Conservation (phyloP, 1,140 invertebrate species). For the Bombus haemorrhoidalis region DNA sequence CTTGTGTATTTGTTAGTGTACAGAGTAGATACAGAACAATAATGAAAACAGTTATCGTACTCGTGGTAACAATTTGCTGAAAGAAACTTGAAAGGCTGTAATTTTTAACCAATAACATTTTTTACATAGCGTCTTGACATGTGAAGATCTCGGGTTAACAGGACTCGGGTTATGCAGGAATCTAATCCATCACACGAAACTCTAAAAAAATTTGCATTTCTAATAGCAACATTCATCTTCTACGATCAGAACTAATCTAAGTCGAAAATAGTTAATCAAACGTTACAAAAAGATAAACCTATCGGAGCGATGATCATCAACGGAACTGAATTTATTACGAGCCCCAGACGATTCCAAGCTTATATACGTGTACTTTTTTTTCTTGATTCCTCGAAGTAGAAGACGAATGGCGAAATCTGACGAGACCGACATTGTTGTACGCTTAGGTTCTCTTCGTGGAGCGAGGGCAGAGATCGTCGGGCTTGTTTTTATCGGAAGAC, state of each 20-base stretch:
- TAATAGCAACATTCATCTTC: not conserved
- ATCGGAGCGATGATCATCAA: not conserved
- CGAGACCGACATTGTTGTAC: slow-evolving; percentile 21
- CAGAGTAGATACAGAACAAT: no score
- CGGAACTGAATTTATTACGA: slow-evolving; percentile 14
- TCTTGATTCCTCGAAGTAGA: slow-evolving; percentile 13
- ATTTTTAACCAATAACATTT: no score
- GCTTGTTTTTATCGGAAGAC: slow-evolving; percentile 54
- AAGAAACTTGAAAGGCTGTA: no score
- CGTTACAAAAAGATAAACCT: not conserved
- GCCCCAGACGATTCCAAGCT: not conserved
- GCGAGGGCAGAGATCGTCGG: slow-evolving; percentile 28
- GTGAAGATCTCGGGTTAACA: no score
- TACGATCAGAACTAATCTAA: not conserved
- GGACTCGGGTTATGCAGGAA: no score
- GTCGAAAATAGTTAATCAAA: no score
- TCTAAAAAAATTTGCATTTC: no score
- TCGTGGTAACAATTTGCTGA: no score
- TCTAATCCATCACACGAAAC: not conserved
- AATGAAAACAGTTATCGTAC: no score
- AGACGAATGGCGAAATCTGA: slow-evolving; percentile 50
- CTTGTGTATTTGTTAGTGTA: not conserved
- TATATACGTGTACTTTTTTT: slow-evolving; percentile 8
- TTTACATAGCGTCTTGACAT: no score
- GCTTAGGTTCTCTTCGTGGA: slow-evolving; percentile 34